phyloP scores from a whole-genome alignment of 2,888 invertebrate species.

The Limulus polyphemus region DNA sequence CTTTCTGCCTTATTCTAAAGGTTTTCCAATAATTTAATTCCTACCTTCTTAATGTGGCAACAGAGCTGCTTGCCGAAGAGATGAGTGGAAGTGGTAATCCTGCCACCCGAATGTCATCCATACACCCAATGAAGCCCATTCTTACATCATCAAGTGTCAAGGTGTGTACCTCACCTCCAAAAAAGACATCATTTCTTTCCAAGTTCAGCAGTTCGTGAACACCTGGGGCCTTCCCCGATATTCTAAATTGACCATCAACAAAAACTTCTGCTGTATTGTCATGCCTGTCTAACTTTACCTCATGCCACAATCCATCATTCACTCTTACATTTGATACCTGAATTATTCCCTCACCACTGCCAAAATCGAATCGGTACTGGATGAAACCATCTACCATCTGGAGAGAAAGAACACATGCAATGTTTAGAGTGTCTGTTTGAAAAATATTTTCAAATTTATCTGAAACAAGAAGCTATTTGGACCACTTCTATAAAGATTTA shows the following conservation, averaged over 20 bases:
- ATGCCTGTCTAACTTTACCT: constrained; percentile 58
- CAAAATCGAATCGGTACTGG: constrained; percentile 82
- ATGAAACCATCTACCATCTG: constrained; percentile 55
- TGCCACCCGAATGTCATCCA: constrained; percentile 71
- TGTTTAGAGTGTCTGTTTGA: no score
- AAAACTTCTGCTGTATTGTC: constrained; percentile 63
- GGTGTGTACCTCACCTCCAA: constrained; percentile 36
- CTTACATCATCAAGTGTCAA: constrained; percentile 51
- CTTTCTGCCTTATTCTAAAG: no score
- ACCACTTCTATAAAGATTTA: no score
- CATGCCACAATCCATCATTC: constrained; percentile 77
- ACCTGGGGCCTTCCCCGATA: constrained; percentile 57
- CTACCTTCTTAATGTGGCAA: no score
- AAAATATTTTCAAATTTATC: no score
- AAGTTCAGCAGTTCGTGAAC: constrained; percentile 70
- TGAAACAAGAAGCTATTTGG: no score
- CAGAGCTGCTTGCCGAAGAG: no score
- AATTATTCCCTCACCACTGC: constrained; percentile 75
- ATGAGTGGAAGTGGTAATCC: constrained; percentile 60
- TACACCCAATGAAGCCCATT: constrained; percentile 78
- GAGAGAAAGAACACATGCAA: no score
- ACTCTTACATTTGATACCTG: constrained; percentile 59
- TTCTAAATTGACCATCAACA: constrained; percentile 59
- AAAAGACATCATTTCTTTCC: constrained; percentile 44
- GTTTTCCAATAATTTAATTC: no score